Percentiles rank a stretch among this genome's conserved stretches.
Evolutionary conservation across 2,113 vertebrate genomes (phyloP).

Genomic region (Colius striatus): DNA sequence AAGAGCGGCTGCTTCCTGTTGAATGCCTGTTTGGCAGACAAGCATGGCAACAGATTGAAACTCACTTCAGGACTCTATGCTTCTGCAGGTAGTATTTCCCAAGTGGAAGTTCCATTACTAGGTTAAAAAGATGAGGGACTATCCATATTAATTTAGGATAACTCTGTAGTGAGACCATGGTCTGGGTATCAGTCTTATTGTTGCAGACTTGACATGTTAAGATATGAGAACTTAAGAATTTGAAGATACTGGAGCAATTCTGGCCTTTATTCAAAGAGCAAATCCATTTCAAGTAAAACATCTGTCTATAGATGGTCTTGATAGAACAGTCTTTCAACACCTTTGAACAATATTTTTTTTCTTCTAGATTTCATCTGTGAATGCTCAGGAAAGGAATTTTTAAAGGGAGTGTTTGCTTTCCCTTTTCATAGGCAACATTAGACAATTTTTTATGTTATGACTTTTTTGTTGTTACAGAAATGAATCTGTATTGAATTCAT

Average conservation of each 20-base stretch:
- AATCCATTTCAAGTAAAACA: slow-evolving; percentile 2
- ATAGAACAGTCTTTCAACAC: neutral
- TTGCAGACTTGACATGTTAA: neutral
- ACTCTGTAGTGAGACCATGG: neutral
- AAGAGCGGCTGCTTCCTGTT: rapidly evolving
- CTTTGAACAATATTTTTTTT: neutral
- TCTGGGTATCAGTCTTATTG: neutral
- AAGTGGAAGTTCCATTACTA: neutral
- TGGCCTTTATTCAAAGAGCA: slow-evolving; percentile 3
- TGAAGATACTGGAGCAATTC: neutral
- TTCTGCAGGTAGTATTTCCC: neutral
- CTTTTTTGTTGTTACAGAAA: neutral
- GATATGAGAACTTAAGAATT: neutral
- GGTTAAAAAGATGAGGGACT: neutral
- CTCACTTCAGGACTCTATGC: no score
- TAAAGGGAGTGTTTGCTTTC: neutral
- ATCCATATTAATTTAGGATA: neutral
- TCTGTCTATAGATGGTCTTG: neutral
- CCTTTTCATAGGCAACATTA: neutral
- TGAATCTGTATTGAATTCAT: neutral
- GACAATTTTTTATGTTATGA: neutral
- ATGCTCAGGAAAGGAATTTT: neutral
- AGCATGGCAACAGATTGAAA: neutral
- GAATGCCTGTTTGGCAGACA: neutral
- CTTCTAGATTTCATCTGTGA: neutral